These are phyloP conservation scores for Macaria notata DNA, from an alignment of 2,888 invertebrate species.

Conservation along the genomic window DNA sequence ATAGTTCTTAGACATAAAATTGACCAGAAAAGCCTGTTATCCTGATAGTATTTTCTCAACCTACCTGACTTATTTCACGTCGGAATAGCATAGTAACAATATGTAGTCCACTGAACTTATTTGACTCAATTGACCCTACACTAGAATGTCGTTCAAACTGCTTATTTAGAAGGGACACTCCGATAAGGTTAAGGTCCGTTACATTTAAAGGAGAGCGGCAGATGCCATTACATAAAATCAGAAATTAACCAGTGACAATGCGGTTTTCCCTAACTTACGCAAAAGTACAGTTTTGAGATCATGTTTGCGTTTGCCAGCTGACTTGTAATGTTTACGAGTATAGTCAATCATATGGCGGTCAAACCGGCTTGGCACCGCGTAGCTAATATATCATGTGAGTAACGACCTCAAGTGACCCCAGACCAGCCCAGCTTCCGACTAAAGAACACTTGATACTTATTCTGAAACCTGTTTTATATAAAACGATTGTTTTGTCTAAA, in stretches of 20 bases:
- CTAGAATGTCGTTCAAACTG: constrained; percentile 8
- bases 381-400: constrained; percentile 54
- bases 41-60: too few relatives aligned
- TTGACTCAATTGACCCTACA: constrained; percentile 6
- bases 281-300: constrained; percentile 42
- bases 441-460: constrained; percentile 35
- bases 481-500: constrained; percentile 20
- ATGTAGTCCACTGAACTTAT: too few relatives aligned
- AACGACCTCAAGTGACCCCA: constrained; percentile 65
- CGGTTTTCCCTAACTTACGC: constrained; percentile 60
- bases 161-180: background rate
- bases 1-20: too few relatives aligned
- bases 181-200: constrained; percentile 18
- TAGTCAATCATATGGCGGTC: constrained; percentile 64
- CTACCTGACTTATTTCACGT: too few relatives aligned
- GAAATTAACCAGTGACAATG: constrained; percentile 42
- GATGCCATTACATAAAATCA: constrained; percentile 26
- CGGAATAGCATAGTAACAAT: background rate
- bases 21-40: too few relatives aligned
- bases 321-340: constrained; percentile 49
- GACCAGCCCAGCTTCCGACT: constrained; percentile 35
- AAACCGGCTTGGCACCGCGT: constrained; percentile 57
- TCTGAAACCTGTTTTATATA: constrained; percentile 26
- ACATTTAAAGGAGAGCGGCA: constrained; percentile 13
- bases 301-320: constrained; percentile 38